Evolutionary conservation across 2,888 invertebrate genomes (phyloP).

Genomic region (Tipula unca): DNA sequence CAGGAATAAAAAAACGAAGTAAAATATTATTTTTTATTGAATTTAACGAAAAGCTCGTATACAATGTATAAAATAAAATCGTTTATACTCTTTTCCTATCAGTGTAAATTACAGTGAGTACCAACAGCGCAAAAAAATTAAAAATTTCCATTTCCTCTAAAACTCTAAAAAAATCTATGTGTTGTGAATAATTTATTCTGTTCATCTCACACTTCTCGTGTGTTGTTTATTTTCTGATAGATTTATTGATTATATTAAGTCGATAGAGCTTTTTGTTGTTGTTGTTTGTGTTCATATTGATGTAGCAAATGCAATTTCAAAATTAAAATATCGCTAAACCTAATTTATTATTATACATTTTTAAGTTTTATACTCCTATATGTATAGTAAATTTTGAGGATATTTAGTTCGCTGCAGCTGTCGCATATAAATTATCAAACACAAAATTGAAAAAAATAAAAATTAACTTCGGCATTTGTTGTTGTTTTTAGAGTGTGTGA

Average conservation of each 20-base stretch:
- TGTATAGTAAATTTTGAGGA: no score
- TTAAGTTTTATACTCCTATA: no score
- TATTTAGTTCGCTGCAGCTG: no score
- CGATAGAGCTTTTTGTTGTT: neutral
- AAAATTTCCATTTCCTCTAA: neutral
- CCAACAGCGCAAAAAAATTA: neutral
- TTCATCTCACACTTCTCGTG: neutral
- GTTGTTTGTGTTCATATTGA: neutral
- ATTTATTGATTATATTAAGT: neutral
- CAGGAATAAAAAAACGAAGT: neutral
- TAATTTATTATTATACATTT: neutral
- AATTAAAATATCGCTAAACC: neutral
- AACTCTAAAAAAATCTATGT: neutral
- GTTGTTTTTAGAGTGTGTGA: no score
- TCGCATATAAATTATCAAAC: no score
- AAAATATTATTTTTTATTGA: neutral
- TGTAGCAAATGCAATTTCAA: neutral
- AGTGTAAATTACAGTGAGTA: neutral
- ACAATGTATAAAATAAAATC: neutral
- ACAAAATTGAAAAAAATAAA: no score
- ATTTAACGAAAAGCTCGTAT: neutral
- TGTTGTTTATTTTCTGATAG: neutral
- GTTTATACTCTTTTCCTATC: neutral
- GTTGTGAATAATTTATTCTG: neutral
- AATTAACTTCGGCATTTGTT: no score